Evolutionary conservation across 2,113 vertebrate species (phyloP).

Genomic region (Epinephelus fuscoguttatus): DNA sequence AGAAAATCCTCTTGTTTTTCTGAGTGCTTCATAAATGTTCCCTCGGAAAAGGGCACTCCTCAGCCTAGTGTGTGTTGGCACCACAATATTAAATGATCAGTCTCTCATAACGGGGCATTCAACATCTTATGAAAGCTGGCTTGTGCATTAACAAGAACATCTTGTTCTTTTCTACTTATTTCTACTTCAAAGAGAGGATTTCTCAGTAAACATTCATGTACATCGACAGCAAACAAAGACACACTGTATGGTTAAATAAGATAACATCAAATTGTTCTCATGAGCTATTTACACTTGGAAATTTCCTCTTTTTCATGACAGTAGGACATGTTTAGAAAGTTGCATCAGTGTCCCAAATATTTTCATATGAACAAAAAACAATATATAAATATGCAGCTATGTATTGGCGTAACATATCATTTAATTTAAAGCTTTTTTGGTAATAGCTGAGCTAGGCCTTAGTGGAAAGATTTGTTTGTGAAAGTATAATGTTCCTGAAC

Average conservation of each 20-base stretch:
- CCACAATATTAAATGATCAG: not conserved
- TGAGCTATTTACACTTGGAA: not conserved
- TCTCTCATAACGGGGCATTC: not conserved
- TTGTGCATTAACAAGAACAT: slow-evolving; percentile 40
- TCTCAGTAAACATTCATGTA: not conserved
- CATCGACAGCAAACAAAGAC: not conserved
- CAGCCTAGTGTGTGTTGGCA: not conserved
- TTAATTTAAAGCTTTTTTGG: not conserved
- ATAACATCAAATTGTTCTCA: not conserved
- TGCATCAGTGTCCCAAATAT: not conserved
- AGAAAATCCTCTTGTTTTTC: slow-evolving; percentile 60
- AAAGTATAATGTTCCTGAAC: slow-evolving; percentile 20
- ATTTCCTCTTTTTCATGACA: not conserved
- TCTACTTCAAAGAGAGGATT: not conserved
- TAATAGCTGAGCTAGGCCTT: not conserved
- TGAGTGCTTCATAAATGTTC: slow-evolving; percentile 14
- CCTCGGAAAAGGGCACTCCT: not conserved
- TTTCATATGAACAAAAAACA: not conserved
- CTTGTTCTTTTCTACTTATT: slow-evolving; percentile 58
- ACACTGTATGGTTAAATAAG: not conserved
- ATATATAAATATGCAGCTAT: not conserved
- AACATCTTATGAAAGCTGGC: slow-evolving; percentile 6
- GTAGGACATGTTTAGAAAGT: not conserved
- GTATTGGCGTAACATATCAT: not conserved
- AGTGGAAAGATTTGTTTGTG: not conserved